Evolutionary conservation across 1,140 invertebrate genomes (phyloP).

Genomic region (Sitobion miscanthi): DNA sequence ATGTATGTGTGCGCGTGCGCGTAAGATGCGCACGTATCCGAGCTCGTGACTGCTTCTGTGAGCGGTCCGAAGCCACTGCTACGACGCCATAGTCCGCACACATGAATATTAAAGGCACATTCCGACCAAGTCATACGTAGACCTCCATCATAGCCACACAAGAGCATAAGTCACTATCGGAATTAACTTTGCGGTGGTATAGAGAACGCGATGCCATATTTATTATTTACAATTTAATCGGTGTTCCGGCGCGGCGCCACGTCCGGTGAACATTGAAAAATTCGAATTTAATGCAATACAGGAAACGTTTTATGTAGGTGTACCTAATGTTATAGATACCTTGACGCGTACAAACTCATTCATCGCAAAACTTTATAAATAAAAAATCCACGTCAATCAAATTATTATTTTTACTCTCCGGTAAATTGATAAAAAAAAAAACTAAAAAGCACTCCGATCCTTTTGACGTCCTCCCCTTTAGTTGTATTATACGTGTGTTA

Average conservation of each 20-base stretch:
- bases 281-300: background rate
- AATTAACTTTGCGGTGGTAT: background rate
- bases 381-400: slow-evolving; percentile 11
- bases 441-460: background rate
- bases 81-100: background rate
- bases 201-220: background rate
- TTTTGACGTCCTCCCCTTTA: background rate
- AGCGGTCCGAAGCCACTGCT: too few species aligned
- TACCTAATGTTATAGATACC: background rate
- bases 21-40: background rate
- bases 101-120: background rate
- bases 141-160: background rate
- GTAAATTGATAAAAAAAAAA: background rate
- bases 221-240: background rate
- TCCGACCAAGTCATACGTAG: background rate
- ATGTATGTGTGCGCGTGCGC: background rate
- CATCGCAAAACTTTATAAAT: background rate
- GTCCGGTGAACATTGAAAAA: background rate
- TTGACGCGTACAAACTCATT: background rate
- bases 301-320: background rate
- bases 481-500: background rate
- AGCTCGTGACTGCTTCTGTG: background rate
- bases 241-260: background rate
- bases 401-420: background rate
- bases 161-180: background rate